Evolutionary conservation across 2,888 invertebrate genomes (phyloP), one percentile per base, ranked within the genome.

Genomic region (Pyrocoelia pectoralis): DNA sequence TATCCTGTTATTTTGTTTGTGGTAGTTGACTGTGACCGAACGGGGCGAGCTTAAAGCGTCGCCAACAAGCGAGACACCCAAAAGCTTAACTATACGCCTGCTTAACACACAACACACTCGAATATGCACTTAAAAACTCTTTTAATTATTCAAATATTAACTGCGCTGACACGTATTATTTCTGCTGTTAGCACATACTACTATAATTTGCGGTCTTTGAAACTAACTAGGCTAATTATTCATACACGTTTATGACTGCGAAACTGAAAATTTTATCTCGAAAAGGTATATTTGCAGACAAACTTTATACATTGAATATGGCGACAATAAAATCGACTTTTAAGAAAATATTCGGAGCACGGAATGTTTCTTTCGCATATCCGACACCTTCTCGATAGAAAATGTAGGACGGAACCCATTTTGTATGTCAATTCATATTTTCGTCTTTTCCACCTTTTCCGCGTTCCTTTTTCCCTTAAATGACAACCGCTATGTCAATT

Each of bases 351-450:
- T 70, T 68, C 70, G 43, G 66, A 58, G 66, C 72, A 72, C 72
- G 72, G 68, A 70, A 68, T 70, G 69, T 72, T 70, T 68, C 69
- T 72, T 68, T 72, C 70, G 66, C 69, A 70, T 68, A 68, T 69
- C 68, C 66, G 57, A 67, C 68, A 64, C 61, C 68, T 64, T 57
- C 65, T 60, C 52, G 29, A 4, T 24, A 8, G 28, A 49, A 51
- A 57, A 57, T 60, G 66, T 65, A 50, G 61, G 33, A 53, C 41
- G 29, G 41, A 18, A 49, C 64, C 24, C 60, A 70, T 70, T 70
- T 65, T 70, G 65, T 61, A 60, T 69, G 70, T 71, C 70, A 70
- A 68, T 71, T 69, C 70, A 68, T 69, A 71, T 70, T 70, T 70
- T 69, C 68, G 61, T 59, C 33, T 33, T n/a, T 33, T 24, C 24